A percentile compares a stretch with the other conserved stretches of the same genome.
Conservation (phyloP, 2,888 invertebrate genomes). For the Himalopsyche anomala region DNA sequence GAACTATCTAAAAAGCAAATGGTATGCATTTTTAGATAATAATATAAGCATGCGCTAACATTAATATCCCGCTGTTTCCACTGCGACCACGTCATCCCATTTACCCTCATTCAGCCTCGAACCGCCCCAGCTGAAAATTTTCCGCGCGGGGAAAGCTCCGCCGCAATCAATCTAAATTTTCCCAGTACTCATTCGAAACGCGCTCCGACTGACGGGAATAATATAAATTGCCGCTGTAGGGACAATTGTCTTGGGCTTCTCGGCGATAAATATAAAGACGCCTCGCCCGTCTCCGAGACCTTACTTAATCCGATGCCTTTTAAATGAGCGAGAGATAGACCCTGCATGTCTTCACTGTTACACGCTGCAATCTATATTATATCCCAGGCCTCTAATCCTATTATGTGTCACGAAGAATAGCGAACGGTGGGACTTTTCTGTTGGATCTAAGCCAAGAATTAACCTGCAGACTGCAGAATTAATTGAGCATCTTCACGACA, state of each 20-base stretch:
- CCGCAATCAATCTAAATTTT: conserved; percentile 26
- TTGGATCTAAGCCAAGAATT: conserved; percentile 47
- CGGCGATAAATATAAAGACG: conserved; percentile 16
- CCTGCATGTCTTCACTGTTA: conserved; percentile 44
- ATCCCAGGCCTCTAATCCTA: conserved; percentile 50
- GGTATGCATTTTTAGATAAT: too few relatives aligned
- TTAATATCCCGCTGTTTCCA: background rate
- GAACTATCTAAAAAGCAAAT: too few relatives aligned
- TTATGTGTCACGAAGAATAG: conserved; percentile 49
- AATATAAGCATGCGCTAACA: background rate
- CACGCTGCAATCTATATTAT: conserved; percentile 8
- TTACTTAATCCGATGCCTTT: conserved; percentile 48
- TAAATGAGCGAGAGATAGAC: conserved; percentile 33
- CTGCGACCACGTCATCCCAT: background rate
- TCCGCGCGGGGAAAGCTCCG: conserved; percentile 8
- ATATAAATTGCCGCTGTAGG: background rate
- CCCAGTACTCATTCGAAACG: background rate
- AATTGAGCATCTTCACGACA: conserved; percentile 40
- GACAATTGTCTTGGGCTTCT: conserved; percentile 5
- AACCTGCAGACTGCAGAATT: conserved; percentile 46
- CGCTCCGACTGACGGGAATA: background rate
- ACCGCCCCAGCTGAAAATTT: background rate
- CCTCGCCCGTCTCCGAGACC: background rate
- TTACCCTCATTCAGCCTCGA: background rate
- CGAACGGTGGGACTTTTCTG: conserved; percentile 28